Evolutionary conservation across 2,888 invertebrate genomes (phyloP).

Genomic region (Synergus laeviventris): DNA sequence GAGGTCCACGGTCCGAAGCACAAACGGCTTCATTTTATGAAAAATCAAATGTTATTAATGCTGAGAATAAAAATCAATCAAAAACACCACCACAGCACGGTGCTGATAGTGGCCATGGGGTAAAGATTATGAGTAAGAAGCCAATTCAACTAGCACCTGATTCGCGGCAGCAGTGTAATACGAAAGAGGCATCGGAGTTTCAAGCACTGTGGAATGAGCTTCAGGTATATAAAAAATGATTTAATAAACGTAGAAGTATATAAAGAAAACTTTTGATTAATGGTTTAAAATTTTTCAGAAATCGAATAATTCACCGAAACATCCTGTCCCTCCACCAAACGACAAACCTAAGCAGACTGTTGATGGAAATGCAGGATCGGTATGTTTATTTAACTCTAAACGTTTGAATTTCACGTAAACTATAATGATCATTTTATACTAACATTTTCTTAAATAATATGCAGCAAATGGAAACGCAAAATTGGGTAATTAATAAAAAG

Average conservation of each 20-base stretch:
- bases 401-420: neutral
- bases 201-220: constrained; percentile 74
- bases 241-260: neutral
- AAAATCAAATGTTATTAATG: constrained; percentile 40
- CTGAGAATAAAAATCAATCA: constrained; percentile 46
- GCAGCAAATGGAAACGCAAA: constrained; percentile 50
- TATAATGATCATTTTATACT: constrained; percentile 13
- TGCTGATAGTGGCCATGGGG: neutral
- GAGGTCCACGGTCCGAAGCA: neutral
- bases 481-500: constrained; percentile 51
- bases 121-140: constrained; percentile 32
- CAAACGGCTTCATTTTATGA: neutral
- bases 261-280: neutral
- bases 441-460: constrained; percentile 36
- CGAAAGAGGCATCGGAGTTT: constrained; percentile 64
- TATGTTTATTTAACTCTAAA: constrained; percentile 40
- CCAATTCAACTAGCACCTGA: neutral
- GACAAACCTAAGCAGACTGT: constrained; percentile 31
- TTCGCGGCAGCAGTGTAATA: neutral
- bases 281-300: constrained; percentile 17
- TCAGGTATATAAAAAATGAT: constrained; percentile 51
- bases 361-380: constrained; percentile 41
- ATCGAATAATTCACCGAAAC: constrained; percentile 35
- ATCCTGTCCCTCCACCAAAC: constrained; percentile 1
- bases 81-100: constrained; percentile 31